These are phyloP conservation scores for Pachymerium ferrugineum DNA, from an alignment of 2,888 invertebrate species.

Conservation along the genomic window DNA sequence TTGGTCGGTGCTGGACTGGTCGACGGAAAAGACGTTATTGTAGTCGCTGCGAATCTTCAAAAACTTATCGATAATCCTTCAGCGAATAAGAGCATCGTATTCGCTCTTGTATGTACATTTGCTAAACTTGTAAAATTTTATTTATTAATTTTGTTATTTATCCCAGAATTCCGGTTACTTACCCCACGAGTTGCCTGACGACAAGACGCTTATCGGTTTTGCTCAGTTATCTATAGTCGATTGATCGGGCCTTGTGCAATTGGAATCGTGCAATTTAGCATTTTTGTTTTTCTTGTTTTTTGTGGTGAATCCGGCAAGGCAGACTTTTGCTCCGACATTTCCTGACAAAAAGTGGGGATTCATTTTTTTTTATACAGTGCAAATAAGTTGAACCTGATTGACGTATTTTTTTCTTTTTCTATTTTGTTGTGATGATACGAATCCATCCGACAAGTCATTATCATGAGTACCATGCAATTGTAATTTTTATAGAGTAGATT, in stretches of 20 bases:
- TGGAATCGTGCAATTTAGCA: not conserved
- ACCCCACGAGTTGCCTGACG: constrained; percentile 72
- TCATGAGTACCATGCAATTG: not conserved
- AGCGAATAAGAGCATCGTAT: constrained; percentile 59
- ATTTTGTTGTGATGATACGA: not conserved
- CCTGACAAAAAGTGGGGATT: not conserved
- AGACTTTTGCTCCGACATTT: no score
- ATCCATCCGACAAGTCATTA: not conserved
- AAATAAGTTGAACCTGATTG: not conserved
- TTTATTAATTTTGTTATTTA: not conserved
- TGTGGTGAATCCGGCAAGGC: no score
- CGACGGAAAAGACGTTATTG: constrained; percentile 79
- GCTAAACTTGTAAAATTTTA: not conserved
- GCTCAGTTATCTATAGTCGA: constrained; percentile 95
- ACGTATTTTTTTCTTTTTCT: not conserved
- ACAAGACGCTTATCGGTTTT: constrained; percentile 90
- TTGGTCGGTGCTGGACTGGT: constrained; percentile 88
- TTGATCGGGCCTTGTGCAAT: constrained; percentile 46
- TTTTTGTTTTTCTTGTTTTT: no score
- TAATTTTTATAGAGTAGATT: not conserved
- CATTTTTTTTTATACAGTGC: not conserved
- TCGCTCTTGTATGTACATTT: constrained; percentile 66
- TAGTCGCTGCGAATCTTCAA: constrained; percentile 89
- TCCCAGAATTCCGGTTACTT: constrained; percentile 52
- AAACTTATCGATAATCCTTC: constrained; percentile 73